These are phyloP conservation scores for Heterotis niloticus DNA, from an alignment of 2,113 vertebrate species.

Conservation along the genomic window DNA sequence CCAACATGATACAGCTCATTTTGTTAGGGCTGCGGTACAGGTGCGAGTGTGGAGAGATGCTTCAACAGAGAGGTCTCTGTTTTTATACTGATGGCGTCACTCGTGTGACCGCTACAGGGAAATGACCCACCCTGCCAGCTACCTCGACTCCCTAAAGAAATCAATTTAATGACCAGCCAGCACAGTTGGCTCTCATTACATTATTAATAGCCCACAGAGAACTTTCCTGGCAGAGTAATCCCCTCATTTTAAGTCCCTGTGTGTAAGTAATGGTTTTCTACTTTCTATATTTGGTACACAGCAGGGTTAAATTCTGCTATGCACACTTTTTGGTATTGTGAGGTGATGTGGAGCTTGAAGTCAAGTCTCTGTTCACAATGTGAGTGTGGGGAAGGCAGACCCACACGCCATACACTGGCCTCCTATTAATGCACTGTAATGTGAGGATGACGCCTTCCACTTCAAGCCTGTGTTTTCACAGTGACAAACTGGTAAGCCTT, in stretches of 20 bases:
- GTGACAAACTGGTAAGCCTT: neutral
- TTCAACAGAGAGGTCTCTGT: neutral
- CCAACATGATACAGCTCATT: neutral
- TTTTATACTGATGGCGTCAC: neutral
- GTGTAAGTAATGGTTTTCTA: conserved; percentile 6
- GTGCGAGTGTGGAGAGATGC: neutral
- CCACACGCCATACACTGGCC: neutral
- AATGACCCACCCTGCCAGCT: neutral
- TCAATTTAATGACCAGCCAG: conserved; percentile 20
- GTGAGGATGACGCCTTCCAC: conserved; percentile 4
- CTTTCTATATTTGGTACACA: neutral
- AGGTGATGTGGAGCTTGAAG: neutral
- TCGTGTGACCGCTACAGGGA: neutral
- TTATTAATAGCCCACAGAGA: conserved; percentile 29
- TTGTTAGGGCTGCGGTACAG: neutral
- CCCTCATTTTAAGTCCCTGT: conserved; percentile 14
- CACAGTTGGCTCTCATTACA: conserved; percentile 19
- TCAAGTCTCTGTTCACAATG: neutral
- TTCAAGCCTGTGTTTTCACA: neutral
- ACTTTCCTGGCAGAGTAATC: conserved; percentile 18
- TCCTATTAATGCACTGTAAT: neutral
- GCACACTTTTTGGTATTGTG: neutral
- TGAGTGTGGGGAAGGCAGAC: neutral
- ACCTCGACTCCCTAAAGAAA: conserved; percentile 14
- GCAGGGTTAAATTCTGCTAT: neutral